phyloP scores from a whole-genome alignment of 2,797 vertebrate genomes.

The Tiaroga cobitis region DNA sequence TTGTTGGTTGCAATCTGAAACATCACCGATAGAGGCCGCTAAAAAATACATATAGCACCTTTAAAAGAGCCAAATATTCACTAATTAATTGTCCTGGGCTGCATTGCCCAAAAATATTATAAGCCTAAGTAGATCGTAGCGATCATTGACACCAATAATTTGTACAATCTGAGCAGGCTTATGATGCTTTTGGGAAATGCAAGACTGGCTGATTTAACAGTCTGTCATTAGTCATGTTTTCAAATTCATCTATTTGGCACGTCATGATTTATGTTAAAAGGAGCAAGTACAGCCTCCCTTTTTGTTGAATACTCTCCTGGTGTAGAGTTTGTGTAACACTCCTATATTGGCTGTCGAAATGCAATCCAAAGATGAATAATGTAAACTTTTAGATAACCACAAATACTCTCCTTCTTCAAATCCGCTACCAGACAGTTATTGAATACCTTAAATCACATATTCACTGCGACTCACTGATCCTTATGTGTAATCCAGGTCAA shows the following conservation, averaged over 20 bases:
- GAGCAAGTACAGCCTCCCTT: background rate
- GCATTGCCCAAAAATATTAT: background rate
- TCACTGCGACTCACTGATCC: constrained; percentile 42
- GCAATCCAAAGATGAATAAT: constrained; percentile 46
- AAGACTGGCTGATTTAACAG: background rate
- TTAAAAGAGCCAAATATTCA: background rate
- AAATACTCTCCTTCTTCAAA: constrained; percentile 29
- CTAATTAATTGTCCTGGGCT: background rate
- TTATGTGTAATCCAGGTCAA: constrained; percentile 42
- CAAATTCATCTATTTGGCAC: background rate
- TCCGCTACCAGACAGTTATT: constrained; percentile 34
- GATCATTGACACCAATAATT: background rate
- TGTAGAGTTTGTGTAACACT: constrained; percentile 4
- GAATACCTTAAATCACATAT: constrained; percentile 53
- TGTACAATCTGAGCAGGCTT: background rate
- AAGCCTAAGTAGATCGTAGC: background rate
- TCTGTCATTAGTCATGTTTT: background rate
- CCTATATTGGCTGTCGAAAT: constrained; percentile 9
- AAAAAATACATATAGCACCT: no score
- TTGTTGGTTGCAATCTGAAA: no score
- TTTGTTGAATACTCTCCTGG: background rate
- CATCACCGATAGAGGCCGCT: no score
- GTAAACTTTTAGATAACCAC: constrained; percentile 18
- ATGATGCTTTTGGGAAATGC: background rate
- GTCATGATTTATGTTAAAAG: background rate